Percentiles rank a stretch among this genome's conserved stretches.
phyloP scores from a whole-genome alignment of 2,888 invertebrate species.

The Noctua janthe region DNA sequence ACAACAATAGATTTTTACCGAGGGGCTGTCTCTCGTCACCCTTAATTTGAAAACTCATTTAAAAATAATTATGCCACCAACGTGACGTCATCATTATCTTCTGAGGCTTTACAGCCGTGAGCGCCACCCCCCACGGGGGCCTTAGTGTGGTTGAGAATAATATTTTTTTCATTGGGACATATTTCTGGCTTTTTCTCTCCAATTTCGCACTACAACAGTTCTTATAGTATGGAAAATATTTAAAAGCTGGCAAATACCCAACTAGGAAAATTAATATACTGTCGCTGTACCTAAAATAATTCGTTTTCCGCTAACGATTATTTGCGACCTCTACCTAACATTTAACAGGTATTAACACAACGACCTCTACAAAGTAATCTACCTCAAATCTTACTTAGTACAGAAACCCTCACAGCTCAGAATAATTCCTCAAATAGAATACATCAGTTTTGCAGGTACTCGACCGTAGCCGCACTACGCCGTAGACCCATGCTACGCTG shows the following conservation, averaged over 20 bases:
- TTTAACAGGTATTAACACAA: slow-evolving; percentile 41
- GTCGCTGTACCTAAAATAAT: neutral
- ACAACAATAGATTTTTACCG: neutral
- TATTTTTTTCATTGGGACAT: neutral
- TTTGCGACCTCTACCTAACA: slow-evolving; percentile 8
- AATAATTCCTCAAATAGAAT: slow-evolving; percentile 47
- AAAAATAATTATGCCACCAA: neutral
- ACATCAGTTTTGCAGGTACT: slow-evolving; percentile 31
- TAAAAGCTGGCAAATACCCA: neutral
- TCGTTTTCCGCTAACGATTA: neutral
- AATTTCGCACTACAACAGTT: neutral
- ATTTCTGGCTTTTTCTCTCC: neutral
- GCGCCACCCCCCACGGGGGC: too few relatives aligned
- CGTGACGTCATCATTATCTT: neutral
- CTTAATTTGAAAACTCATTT: neutral
- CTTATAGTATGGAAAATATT: neutral
- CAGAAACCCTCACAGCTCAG: slow-evolving; percentile 7
- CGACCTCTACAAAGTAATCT: slow-evolving; percentile 32
- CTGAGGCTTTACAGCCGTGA: neutral
- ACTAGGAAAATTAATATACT: neutral
- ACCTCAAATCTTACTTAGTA: slow-evolving; percentile 35
- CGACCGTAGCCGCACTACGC: slow-evolving; percentile 41
- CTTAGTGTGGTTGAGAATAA: neutral
- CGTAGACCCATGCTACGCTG: slow-evolving; percentile 45
- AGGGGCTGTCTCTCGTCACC: neutral